A percentile compares a stretch with the other conserved stretches of the same genome.
Conservation (phyloP, 1,140 invertebrate genomes). For the Drosophila quadrilineata region DNA sequence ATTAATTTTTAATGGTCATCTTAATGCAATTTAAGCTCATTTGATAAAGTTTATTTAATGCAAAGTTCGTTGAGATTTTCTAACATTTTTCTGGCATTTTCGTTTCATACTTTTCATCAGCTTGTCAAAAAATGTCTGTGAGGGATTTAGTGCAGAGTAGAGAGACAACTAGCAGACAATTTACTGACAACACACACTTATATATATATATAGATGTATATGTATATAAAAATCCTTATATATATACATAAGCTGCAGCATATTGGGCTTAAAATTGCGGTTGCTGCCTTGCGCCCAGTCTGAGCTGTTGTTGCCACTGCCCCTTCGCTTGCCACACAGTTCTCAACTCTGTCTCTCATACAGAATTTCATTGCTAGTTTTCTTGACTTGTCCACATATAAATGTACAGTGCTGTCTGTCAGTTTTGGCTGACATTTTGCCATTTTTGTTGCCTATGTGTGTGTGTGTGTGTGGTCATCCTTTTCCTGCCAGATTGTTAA, state of each 20-base stretch:
- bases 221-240: neutral
- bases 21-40: too few relatives aligned
- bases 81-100: too few relatives aligned
- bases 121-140: slow-evolving; percentile 5
- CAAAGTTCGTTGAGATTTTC: too few relatives aligned
- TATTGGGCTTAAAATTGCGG: slow-evolving; percentile 65
- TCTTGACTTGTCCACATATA: too few relatives aligned
- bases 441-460: slow-evolving; percentile 56
- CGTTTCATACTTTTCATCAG: slow-evolving; percentile 63
- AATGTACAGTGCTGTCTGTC: slow-evolving; percentile 8
- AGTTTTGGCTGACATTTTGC: slow-evolving; percentile 33
- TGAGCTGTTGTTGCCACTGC: too few relatives aligned
- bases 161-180: slow-evolving; percentile 72
- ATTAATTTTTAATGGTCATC: too few relatives aligned
- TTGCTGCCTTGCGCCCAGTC: slow-evolving; percentile 47
- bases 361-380: too few relatives aligned
- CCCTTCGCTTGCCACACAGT: too few relatives aligned
- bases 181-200: slow-evolving; percentile 55
- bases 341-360: slow-evolving; percentile 18
- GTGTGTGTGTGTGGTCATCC: slow-evolving; percentile 42
- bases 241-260: neutral
- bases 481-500: slow-evolving; percentile 59
- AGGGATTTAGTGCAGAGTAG: slow-evolving; percentile 44
- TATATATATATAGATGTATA: neutral
- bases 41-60: too few relatives aligned